A percentile compares a stretch with the other conserved stretches of the same genome.
phyloP scores from a whole-genome alignment of 2,888 invertebrate genomes.

The Callimorpha dominula region DNA sequence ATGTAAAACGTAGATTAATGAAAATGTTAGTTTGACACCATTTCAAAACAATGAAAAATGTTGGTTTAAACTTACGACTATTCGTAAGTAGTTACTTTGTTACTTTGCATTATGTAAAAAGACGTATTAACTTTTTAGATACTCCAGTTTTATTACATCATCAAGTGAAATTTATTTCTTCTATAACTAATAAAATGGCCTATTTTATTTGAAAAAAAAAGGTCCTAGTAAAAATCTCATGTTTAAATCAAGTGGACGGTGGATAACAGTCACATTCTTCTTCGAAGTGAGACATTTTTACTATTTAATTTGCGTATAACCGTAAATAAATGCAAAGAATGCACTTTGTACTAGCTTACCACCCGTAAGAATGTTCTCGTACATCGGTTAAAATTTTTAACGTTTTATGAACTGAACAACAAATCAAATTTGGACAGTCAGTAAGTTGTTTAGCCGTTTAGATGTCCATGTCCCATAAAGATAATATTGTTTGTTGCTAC shows the following conservation, averaged over 20 bases:
- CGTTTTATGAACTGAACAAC: too few relatives aligned
- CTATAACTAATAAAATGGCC: background rate
- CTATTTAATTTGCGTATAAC: conserved; percentile 31
- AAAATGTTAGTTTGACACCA: too few relatives aligned
- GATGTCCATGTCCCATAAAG: too few relatives aligned
- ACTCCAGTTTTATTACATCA: background rate
- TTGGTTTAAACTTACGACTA: too few relatives aligned
- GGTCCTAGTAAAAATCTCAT: background rate
- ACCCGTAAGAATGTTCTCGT: background rate
- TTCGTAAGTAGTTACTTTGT: too few relatives aligned
- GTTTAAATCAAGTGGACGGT: background rate
- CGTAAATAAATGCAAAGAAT: conserved; percentile 37
- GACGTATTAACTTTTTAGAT: background rate
- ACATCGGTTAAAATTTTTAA: background rate
- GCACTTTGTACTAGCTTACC: conserved; percentile 21
- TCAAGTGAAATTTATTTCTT: background rate
- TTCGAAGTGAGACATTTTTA: conserved; percentile 29
- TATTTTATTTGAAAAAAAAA: background rate
- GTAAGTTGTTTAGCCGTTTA: too few relatives aligned
- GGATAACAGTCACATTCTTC: conserved; percentile 9
- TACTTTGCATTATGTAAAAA: background rate
- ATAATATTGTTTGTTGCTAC: too few relatives aligned
- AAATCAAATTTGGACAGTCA: too few relatives aligned
- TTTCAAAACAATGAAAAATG: too few relatives aligned
- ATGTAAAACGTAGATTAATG: too few relatives aligned